Conservation (phyloP, 1,140 invertebrate species). For the Ceratosolen solmsi region DNA sequence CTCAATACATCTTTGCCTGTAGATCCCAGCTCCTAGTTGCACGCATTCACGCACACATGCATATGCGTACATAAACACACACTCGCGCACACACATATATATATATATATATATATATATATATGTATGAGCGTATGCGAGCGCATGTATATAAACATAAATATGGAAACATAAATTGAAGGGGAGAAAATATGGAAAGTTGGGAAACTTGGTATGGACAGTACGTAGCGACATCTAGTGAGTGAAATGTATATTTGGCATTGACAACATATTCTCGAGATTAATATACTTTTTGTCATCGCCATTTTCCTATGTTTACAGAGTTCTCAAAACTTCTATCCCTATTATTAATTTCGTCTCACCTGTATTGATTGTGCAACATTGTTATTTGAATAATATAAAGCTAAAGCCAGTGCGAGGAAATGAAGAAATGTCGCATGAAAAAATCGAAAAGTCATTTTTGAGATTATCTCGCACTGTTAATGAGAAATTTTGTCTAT, state of each 20-base stretch:
- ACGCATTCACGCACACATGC: too few species aligned
- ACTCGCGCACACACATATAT: too few species aligned
- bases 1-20: too few species aligned
- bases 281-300: slow-evolving; percentile 6
- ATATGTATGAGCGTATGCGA: too few species aligned
- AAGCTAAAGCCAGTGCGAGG: not conserved
- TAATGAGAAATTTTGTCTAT: not conserved
- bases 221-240: slow-evolving; percentile 17
- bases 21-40: too few species aligned
- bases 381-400: not conserved
- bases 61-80: too few species aligned
- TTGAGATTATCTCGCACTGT: slow-evolving; percentile 10
- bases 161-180: too few species aligned
- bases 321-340: not conserved
- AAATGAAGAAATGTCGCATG: slow-evolving; percentile 38
- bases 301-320: slow-evolving; percentile 14
- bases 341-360: not conserved
- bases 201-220: too few species aligned
- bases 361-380: too few species aligned
- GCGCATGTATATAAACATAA: too few species aligned
- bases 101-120: too few species aligned
- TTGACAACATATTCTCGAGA: not conserved
- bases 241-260: not conserved
- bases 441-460: slow-evolving; percentile 34
- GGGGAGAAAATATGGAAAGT: too few species aligned